Evolutionary conservation across 1,140 invertebrate species (phyloP), one percentile per base, ranked within the genome.

Genomic region (Idris sp.): DNA sequence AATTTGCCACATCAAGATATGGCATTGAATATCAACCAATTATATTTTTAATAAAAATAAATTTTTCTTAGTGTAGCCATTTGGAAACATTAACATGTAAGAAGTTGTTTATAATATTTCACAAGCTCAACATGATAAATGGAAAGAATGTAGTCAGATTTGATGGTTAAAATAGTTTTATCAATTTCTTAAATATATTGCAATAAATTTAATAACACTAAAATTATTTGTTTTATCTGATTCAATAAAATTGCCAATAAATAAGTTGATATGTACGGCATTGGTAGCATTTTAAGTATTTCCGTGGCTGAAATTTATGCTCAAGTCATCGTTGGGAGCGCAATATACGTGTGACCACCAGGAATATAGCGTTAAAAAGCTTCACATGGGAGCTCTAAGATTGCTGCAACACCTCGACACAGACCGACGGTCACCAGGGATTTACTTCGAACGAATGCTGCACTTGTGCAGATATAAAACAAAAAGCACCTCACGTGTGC

Each of bases 171-270:
- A n/a, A n/a, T n/a, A n/a, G n/a, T n/a, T n/a, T n/a, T n/a, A n/a
- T n/a, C n/a, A n/a, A n/a, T n/a, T n/a, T n/a, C n/a, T n/a, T n/a
- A n/a, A n/a, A n/a, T n/a, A n/a, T n/a, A n/a, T n/a, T n/a, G n/a
- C n/a, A n/a, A n/a, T n/a, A n/a, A n/a, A n/a, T n/a, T n/a, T n/a
- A n/a, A n/a, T n/a, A n/a, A n/a, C n/a, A n/a, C n/a, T n/a, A n/a
- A n/a, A n/a, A n/a, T n/a, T n/a, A n/a, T n/a, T n/a, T n/a, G n/a
- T n/a, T n/a, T n/a, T 48, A 49, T 48, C 56, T 30, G 43, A 61
- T 30, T 40, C 43, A 25, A 41, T 61, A 30, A 61, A 40, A 49
- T 61, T 43, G 14, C 40, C 35, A 41, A 61, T 61, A 61, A 61
- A 61, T 48, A 40, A 61, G 2, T 26, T 11, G 44, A 28, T 38